Percentiles rank a stretch among this genome's conserved stretches.
Evolutionary conservation across 2,113 vertebrate genomes (phyloP).

Genomic region (Alligator mississippiensis): DNA sequence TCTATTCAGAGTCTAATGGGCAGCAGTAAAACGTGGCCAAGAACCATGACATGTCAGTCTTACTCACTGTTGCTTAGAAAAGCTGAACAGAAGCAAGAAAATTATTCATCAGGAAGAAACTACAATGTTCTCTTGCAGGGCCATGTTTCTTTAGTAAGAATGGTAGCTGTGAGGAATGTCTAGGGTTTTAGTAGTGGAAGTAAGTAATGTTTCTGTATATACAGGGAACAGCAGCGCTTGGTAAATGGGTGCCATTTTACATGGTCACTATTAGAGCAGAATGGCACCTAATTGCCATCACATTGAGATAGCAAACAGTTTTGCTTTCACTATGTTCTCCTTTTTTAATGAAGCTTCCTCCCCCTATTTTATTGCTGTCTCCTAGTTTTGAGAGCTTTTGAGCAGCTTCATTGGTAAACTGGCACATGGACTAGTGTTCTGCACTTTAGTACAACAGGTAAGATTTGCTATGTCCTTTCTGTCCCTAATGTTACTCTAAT

Average conservation of each 20-base stretch:
- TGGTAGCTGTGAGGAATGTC: not conserved
- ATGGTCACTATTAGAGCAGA: not conserved
- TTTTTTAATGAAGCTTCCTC: no score
- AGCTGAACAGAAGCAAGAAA: not conserved
- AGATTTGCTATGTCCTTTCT: not conserved
- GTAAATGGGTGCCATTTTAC: not conserved
- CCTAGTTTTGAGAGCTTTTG: not conserved
- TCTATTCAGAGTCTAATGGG: not conserved
- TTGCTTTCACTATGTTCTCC: no score
- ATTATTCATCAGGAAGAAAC: not conserved
- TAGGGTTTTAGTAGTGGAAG: not conserved
- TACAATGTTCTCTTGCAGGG: not conserved
- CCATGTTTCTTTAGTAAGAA: not conserved
- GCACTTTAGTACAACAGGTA: not conserved
- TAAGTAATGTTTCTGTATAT: not conserved
- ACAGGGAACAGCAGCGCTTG: not conserved
- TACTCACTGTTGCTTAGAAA: not conserved
- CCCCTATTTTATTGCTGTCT: no score
- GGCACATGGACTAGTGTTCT: no score
- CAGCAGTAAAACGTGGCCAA: not conserved
- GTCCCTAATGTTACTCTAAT: not conserved
- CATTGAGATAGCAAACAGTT: no score
- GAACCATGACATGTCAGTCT: not conserved
- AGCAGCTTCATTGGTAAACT: not conserved
- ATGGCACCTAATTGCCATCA: not conserved